These are phyloP conservation scores for Geococcyx californianus DNA, from an alignment of 2,113 vertebrate species.

Conservation along the genomic window DNA sequence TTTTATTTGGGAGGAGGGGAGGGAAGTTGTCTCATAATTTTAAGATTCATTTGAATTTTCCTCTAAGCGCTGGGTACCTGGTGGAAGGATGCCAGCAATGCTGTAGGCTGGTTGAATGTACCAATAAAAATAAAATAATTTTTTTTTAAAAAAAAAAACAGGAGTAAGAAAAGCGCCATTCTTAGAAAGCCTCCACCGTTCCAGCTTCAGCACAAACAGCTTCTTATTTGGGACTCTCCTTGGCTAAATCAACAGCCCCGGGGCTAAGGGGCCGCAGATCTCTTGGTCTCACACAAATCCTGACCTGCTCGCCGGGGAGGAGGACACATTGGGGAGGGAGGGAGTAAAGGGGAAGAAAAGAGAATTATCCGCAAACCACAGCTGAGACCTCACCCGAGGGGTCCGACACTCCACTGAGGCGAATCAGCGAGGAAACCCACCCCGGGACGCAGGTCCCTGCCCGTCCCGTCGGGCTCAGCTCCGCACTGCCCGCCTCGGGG, in stretches of 20 bases:
- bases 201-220: conserved; percentile 53
- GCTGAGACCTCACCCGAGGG: background rate
- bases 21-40: conserved; percentile 29
- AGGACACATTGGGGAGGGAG: background rate
- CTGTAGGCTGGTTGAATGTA: conserved; percentile 53
- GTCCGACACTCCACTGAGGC: background rate
- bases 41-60: conserved; percentile 32
- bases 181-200: conserved; percentile 57
- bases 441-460: background rate
- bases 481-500: background rate
- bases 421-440: background rate
- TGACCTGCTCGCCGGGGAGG: background rate
- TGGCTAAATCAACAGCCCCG: conserved; percentile 1
- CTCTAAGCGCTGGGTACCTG: conserved; percentile 33
- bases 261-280: background rate
- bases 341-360: background rate
- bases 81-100: conserved; percentile 19
- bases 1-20: conserved; percentile 23
- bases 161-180: conserved; percentile 49
- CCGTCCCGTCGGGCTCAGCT: background rate
- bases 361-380: background rate
- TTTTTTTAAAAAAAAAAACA: no score
- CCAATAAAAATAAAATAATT: conserved; percentile 55
- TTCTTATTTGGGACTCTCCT: conserved; percentile 40
- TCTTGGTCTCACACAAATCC: background rate